Evolutionary conservation across 1,140 invertebrate genomes (phyloP).

Genomic region (Megalopta genalis): DNA sequence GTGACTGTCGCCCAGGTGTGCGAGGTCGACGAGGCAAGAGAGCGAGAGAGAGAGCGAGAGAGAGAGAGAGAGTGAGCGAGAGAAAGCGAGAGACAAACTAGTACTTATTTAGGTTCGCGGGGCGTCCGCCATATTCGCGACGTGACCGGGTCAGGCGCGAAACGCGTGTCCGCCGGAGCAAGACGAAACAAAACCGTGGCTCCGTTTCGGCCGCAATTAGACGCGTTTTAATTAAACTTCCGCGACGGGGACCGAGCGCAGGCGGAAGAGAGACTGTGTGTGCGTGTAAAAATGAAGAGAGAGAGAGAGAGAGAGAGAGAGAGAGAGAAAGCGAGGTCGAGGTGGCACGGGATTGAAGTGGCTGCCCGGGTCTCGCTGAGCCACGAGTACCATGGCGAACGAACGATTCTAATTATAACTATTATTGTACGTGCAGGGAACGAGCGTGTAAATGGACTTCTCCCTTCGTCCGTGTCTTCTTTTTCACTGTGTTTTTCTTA

Average conservation of each 20-base stretch:
- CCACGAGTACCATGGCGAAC: conserved; percentile 2
- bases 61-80: neutral
- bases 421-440: conserved; percentile 12
- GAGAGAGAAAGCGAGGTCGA: neutral
- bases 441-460: conserved; percentile 15
- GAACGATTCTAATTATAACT: conserved; percentile 38
- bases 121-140: conserved; percentile 46
- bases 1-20: conserved; percentile 57
- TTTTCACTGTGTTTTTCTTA: conserved; percentile 7
- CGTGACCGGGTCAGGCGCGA: conserved; percentile 24
- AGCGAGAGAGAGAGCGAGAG: conserved; percentile 13
- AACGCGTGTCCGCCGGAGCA: conserved; percentile 36
- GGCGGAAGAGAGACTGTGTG: neutral
- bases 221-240: conserved; percentile 52
- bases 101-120: conserved; percentile 38
- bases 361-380: neutral
- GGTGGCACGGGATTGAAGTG: neutral
- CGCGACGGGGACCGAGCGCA: conserved; percentile 11
- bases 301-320: neutral
- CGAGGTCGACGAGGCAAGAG: neutral
- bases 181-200: conserved; percentile 17
- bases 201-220: conserved; percentile 53
- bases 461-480: conserved; percentile 19
- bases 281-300: neutral
- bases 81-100: conserved; percentile 29